Evolutionary conservation across 1,140 invertebrate species (phyloP).

Genomic region (Myzus persicae): DNA sequence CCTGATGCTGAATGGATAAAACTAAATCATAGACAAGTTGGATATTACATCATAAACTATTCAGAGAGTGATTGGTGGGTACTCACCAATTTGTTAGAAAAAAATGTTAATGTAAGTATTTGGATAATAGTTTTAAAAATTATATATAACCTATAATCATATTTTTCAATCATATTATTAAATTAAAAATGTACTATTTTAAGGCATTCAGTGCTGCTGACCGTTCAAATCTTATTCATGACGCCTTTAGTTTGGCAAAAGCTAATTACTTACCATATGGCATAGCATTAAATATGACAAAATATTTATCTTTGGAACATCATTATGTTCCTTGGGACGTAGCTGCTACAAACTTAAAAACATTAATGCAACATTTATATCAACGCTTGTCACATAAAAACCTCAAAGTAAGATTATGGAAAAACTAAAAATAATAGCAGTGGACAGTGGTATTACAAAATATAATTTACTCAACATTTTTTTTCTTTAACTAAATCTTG

Average conservation of each 20-base stretch:
- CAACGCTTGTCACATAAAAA: constrained; percentile 65
- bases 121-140: too few species aligned
- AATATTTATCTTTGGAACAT: constrained; percentile 73
- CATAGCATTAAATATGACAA: constrained; percentile 73
- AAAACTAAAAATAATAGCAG: neutral
- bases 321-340: constrained; percentile 79
- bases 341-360: constrained; percentile 68
- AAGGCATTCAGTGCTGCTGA: constrained; percentile 76
- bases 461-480: too few species aligned
- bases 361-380: constrained; percentile 70
- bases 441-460: too few species aligned
- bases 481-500: too few species aligned
- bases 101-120: constrained; percentile 67
- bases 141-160: too few species aligned
- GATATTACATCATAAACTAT: constrained; percentile 91
- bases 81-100: constrained; percentile 69
- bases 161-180: neutral
- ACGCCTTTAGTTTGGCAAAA: constrained; percentile 82
- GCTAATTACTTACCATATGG: constrained; percentile 72
- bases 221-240: constrained; percentile 84
- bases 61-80: constrained; percentile 72
- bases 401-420: neutral
- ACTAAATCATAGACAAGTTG: constrained; percentile 84
- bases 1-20: constrained; percentile 75
- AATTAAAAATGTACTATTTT: constrained; percentile 57